These are phyloP conservation scores for Poicephalus meyeri DNA, from an alignment of 2,113 vertebrate genomes.

Conservation along the genomic window DNA sequence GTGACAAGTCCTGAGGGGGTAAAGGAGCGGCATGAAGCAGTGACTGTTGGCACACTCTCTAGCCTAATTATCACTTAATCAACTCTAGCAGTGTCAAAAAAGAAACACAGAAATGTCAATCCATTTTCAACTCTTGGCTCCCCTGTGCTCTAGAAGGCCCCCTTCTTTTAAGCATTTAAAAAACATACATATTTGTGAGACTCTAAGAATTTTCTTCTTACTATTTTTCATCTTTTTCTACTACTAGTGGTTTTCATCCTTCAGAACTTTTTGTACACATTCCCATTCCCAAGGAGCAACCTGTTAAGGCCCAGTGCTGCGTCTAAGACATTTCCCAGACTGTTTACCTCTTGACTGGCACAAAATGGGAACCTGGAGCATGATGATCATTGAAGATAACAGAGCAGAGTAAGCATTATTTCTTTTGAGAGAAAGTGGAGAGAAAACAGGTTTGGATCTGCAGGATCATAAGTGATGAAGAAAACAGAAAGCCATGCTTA, in stretches of 20 bases:
- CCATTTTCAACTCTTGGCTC: not conserved
- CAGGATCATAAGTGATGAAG: not conserved
- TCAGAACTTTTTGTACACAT: not conserved
- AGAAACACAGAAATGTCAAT: constrained; percentile 23
- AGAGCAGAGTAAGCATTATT: not conserved
- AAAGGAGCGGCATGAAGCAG: not conserved
- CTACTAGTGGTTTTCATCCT: not conserved
- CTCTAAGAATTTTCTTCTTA: not conserved
- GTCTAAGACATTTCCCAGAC: not conserved
- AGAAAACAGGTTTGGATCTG: not conserved
- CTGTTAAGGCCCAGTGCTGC: not conserved
- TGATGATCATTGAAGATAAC: not conserved
- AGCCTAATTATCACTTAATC: constrained; percentile 53
- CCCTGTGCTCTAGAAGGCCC: not conserved
- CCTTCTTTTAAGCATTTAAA: not conserved
- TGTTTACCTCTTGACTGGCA: not conserved
- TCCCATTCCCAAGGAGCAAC: not conserved
- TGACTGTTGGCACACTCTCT: not conserved
- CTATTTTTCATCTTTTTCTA: not conserved
- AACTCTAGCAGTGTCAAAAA: constrained; percentile 30
- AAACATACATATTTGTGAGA: not conserved
- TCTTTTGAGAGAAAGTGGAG: not conserved
- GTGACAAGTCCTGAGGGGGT: constrained; percentile 53
- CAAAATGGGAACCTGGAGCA: not conserved
- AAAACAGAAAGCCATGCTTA: not conserved